Evolutionary conservation across 1,140 invertebrate species (phyloP).

Genomic region (Drosophila guanche): DNA sequence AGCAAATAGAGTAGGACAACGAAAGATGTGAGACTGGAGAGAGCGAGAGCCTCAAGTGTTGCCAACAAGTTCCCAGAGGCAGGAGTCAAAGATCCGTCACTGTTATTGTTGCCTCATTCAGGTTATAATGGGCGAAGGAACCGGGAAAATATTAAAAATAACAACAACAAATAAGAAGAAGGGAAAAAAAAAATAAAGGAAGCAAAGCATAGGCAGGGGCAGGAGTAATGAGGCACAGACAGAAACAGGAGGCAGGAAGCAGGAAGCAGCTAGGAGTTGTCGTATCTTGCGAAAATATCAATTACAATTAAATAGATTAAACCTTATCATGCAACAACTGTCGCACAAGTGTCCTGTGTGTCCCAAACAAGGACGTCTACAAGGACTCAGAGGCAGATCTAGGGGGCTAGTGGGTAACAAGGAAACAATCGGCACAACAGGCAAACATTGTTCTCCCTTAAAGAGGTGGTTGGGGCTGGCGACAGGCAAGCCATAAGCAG

Average conservation of each 20-base stretch:
- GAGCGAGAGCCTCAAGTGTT: slow-evolving; percentile 18
- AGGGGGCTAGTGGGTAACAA: neutral
- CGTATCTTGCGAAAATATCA: slow-evolving; percentile 80
- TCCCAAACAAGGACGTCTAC: slow-evolving; percentile 56
- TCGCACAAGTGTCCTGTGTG: slow-evolving; percentile 77
- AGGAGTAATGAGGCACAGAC: neutral
- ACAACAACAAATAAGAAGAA: slow-evolving; percentile 5
- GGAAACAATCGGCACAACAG: slow-evolving; percentile 49
- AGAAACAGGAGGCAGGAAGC: neutral
- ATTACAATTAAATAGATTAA: slow-evolving; percentile 82
- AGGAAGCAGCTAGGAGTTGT: slow-evolving; percentile 24
- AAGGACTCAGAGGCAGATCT: slow-evolving; percentile 10
- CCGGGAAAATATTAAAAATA: neutral
- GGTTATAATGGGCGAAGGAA: slow-evolving; percentile 64
- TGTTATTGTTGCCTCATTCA: slow-evolving; percentile 63
- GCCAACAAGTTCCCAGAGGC: slow-evolving; percentile 43
- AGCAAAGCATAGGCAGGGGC: slow-evolving; percentile 13
- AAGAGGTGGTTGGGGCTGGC: neutral
- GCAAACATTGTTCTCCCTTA: slow-evolving; percentile 50
- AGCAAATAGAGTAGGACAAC: slow-evolving; percentile 13
- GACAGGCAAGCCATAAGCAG: slow-evolving; percentile 37
- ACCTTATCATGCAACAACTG: slow-evolving; percentile 81
- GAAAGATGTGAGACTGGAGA: no score
- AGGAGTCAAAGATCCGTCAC: slow-evolving; percentile 10
- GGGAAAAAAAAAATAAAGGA: slow-evolving; percentile 16